Conservation (phyloP, 2,888 invertebrate genomes). For the Argyresthia albistria region DNA sequence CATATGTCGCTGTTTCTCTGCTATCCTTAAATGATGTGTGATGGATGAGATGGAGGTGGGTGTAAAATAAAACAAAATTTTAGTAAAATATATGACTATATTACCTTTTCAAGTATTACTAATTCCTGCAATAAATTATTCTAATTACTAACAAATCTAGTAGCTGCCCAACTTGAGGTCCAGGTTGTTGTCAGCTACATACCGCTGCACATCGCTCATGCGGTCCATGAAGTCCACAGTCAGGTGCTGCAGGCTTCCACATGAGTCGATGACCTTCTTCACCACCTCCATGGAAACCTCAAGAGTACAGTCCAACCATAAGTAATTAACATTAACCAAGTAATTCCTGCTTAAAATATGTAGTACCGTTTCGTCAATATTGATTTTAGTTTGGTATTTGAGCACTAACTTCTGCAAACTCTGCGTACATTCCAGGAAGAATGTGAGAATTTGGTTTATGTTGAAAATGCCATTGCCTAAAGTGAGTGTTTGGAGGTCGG, state of each 20-base stretch:
- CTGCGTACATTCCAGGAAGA: constrained; percentile 50
- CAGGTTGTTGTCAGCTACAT: constrained; percentile 52
- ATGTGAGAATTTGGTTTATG: constrained; percentile 43
- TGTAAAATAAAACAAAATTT: too few relatives aligned
- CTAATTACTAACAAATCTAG: constrained; percentile 18
- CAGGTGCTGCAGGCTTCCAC: constrained; percentile 43
- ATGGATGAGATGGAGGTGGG: too few relatives aligned
- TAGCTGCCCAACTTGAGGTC: constrained; percentile 58
- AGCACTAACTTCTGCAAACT: constrained; percentile 45
- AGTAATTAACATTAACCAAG: constrained; percentile 38
- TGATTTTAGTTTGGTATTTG: constrained; percentile 56
- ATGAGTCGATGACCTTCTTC: constrained; percentile 43
- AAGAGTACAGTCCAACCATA: constrained; percentile 63
- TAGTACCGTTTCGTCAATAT: constrained; percentile 40
- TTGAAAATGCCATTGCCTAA: constrained; percentile 57
- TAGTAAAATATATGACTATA: too few relatives aligned
- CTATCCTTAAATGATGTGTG: too few relatives aligned
- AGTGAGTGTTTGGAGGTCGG: constrained; percentile 41
- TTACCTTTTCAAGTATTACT: too few relatives aligned
- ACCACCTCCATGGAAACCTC: constrained; percentile 50
- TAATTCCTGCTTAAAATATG: constrained; percentile 43
- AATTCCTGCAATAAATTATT: not conserved
- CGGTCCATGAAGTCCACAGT: constrained; percentile 51
- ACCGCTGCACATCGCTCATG: constrained; percentile 40
- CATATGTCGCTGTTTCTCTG: not conserved